Conservation (phyloP, 2,888 invertebrate genomes). For the Parnassius apollo region DNA sequence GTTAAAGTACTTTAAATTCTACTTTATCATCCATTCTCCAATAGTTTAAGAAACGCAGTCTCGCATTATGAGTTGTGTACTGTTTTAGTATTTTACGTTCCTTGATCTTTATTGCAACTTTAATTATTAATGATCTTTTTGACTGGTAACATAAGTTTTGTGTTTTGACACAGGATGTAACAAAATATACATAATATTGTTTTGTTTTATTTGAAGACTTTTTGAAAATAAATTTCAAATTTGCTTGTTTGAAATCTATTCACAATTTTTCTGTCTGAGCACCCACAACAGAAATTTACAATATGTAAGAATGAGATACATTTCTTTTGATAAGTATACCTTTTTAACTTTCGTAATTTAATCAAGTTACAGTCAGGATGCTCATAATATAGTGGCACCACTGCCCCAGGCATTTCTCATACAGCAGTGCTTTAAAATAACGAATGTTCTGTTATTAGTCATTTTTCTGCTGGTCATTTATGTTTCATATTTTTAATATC, state of each 20-base stretch:
- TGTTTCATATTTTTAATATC: slow-evolving; percentile 3
- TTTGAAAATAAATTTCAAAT: slow-evolving; percentile 23
- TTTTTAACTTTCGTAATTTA: slow-evolving; percentile 38
- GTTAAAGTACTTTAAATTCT: slow-evolving; percentile 48
- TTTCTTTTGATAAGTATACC: slow-evolving; percentile 28
- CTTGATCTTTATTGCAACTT: slow-evolving; percentile 54
- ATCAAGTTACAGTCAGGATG: slow-evolving; percentile 55
- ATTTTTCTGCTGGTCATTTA: neutral
- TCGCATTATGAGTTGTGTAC: slow-evolving; percentile 41
- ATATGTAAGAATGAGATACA: slow-evolving; percentile 31
- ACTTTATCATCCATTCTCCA: slow-evolving; percentile 28
- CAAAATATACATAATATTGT: slow-evolving; percentile 29
- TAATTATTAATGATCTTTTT: slow-evolving; percentile 57
- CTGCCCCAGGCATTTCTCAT: slow-evolving; percentile 47
- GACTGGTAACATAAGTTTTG: slow-evolving; percentile 34
- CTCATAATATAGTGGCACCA: slow-evolving; percentile 66
- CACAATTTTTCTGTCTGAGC: slow-evolving; percentile 48
- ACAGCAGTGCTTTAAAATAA: slow-evolving; percentile 1
- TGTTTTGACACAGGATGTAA: slow-evolving; percentile 35
- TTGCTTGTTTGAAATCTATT: neutral
- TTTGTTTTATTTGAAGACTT: slow-evolving; percentile 39
- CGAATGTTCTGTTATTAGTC: neutral
- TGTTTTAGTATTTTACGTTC: slow-evolving; percentile 45
- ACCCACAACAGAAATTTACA: slow-evolving; percentile 43
- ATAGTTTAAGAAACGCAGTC: slow-evolving; percentile 37